phyloP scores from a whole-genome alignment of 2,797 vertebrate genomes.

The Clangula hyemalis region DNA sequence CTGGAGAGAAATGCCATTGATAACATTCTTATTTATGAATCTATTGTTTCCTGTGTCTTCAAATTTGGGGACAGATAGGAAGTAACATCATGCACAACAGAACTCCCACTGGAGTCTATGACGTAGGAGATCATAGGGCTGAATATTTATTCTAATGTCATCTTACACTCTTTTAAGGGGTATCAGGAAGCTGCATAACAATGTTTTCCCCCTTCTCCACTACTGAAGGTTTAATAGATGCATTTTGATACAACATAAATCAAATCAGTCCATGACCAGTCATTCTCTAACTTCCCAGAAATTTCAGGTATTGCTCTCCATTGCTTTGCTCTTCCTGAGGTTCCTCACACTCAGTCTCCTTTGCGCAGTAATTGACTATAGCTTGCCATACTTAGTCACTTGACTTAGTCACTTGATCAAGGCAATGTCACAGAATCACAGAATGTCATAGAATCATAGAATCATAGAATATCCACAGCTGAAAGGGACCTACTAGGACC shows the following conservation, averaged over 20 bases:
- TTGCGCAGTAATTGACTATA: not conserved
- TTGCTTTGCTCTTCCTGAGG: no score
- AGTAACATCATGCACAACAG: not conserved
- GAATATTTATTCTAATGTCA: not conserved
- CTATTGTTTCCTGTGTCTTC: not conserved
- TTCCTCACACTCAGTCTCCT: no score
- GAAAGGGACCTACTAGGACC: no score
- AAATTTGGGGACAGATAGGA: not conserved
- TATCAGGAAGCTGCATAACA: not conserved
- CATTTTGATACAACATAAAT: not conserved
- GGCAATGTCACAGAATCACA: no score
- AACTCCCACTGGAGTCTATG: not conserved
- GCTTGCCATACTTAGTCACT: not conserved
- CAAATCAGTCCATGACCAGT: not conserved
- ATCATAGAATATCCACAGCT: no score
- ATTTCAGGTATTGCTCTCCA: not conserved
- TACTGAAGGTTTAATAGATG: not conserved
- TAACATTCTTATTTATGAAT: not conserved
- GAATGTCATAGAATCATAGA: no score
- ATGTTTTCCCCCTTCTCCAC: not conserved
- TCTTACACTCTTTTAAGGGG: not conserved
- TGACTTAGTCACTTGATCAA: not conserved
- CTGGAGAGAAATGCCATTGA: not conserved
- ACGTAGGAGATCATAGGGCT: not conserved
- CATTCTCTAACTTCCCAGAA: not conserved